These are phyloP conservation scores for Danaus plexippus DNA, from an alignment of 1,140 invertebrate species.

Conservation along the genomic window DNA sequence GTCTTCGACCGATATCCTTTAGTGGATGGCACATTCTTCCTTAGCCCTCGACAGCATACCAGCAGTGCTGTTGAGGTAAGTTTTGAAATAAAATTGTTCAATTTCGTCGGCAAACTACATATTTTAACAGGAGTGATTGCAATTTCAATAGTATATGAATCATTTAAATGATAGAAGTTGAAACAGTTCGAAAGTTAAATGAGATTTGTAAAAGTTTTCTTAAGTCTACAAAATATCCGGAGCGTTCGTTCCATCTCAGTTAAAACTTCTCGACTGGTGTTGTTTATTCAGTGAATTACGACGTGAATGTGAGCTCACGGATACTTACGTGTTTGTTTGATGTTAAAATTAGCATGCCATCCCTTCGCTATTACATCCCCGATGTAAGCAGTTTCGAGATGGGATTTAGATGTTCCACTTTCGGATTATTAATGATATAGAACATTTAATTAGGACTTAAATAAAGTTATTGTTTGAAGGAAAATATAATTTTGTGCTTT, in stretches of 20 bases:
- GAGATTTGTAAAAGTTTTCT: conserved; percentile 55
- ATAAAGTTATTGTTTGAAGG: too few species aligned
- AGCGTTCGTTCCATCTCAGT: conserved; percentile 25
- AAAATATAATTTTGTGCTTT: conserved; percentile 1
- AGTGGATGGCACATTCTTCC: conserved; percentile 97
- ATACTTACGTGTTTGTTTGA: conserved; percentile 51
- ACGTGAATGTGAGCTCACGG: conserved; percentile 33
- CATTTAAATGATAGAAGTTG: too few species aligned
- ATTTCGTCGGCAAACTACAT: too few species aligned
- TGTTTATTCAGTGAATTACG: conserved; percentile 62
- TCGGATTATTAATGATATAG: too few species aligned
- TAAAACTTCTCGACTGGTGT: conserved; percentile 42
- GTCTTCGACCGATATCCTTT: conserved; percentile 98
- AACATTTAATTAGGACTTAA: too few species aligned
- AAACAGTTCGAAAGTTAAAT: conserved; percentile 51
- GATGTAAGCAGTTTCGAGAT: too few species aligned
- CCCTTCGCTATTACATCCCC: neutral
- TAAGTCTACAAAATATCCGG: conserved; percentile 45
- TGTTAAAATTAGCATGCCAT: conserved; percentile 44
- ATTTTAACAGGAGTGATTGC: too few species aligned
- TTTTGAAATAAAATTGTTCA: neutral
- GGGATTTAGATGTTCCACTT: neutral
- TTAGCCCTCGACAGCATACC: conserved; percentile 91
- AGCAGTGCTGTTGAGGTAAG: conserved; percentile 84
- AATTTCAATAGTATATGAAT: neutral